Conservation (phyloP, 2,797 vertebrate species). For the Rhinophrynus dorsalis region DNA sequence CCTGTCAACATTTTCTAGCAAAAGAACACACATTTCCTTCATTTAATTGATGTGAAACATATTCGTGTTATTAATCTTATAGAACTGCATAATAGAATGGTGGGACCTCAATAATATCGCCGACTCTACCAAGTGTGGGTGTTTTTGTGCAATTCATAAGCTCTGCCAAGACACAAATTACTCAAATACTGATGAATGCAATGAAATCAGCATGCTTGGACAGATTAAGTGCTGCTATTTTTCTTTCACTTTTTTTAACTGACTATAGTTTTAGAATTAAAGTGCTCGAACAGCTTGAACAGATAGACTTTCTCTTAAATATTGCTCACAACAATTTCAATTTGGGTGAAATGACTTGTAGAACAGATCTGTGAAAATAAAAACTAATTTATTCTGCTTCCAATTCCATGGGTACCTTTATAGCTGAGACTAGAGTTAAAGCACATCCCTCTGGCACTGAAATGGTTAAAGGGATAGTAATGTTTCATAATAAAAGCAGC, state of each 20-base stretch:
- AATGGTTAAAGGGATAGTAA: too few relatives aligned
- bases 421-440: too few relatives aligned
- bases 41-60: constrained; percentile 68
- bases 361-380: background rate
- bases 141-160: constrained; percentile 69
- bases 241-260: constrained; percentile 46
- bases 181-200: constrained; percentile 72
- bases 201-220: constrained; percentile 66
- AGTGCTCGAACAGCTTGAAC: constrained; percentile 4
- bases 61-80: constrained; percentile 71
- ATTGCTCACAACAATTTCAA: background rate
- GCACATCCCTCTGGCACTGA: too few relatives aligned
- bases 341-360: background rate
- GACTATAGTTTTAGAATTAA: constrained; percentile 15
- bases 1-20: constrained; percentile 70
- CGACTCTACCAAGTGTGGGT: constrained; percentile 65
- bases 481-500: too few relatives aligned
- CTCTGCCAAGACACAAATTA: constrained; percentile 71
- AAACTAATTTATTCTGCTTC: background rate
- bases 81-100: constrained; percentile 59
- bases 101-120: constrained; percentile 68
- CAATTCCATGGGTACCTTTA: background rate
- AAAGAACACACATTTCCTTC: constrained; percentile 54
- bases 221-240: constrained; percentile 63
- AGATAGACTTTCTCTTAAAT: background rate